Evolutionary conservation across 2,797 vertebrate species (phyloP).

Genomic region (Capromys pilorides): DNA sequence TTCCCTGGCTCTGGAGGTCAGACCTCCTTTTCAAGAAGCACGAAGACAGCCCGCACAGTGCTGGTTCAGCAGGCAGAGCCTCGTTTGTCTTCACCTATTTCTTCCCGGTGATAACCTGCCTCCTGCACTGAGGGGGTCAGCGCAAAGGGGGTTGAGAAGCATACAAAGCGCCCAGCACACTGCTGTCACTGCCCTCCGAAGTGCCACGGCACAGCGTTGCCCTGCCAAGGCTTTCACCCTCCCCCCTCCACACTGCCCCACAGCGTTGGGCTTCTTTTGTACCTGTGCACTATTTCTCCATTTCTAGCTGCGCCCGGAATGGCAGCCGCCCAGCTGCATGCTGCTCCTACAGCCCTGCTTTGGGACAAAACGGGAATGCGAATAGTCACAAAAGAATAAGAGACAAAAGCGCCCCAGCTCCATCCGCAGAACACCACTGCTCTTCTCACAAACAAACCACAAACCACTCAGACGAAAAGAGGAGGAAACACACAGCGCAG

Average conservation of each 20-base stretch:
- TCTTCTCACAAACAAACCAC: neutral
- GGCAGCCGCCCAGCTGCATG: conserved; percentile 32
- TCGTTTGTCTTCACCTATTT: neutral
- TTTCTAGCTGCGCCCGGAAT: conserved; percentile 1
- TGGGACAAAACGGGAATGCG: conserved; percentile 42
- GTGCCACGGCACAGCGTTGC: fast-evolving
- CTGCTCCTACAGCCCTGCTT: conserved; percentile 36
- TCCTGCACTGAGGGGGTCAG: neutral
- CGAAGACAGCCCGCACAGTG: conserved; percentile 8
- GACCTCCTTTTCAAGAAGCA: conserved; percentile 42
- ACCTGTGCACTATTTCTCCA: neutral
- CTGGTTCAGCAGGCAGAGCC: neutral
- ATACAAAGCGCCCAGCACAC: neutral
- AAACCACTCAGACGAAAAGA: conserved; percentile 15
- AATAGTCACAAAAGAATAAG: neutral
- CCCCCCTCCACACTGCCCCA: conserved; percentile 1
- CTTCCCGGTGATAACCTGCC: neutral
- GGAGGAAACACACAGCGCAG: neutral
- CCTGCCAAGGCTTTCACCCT: conserved; percentile 36
- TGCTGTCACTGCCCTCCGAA: neutral
- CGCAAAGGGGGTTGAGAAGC: neutral
- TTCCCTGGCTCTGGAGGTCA: conserved; percentile 49
- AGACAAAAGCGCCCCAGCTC: neutral
- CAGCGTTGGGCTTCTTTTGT: conserved; percentile 60
- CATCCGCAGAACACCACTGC: neutral